Evolutionary conservation across 2,888 invertebrate species (phyloP), one percentile per base, ranked within the genome.

Genomic region (Plemyria rubiginata): DNA sequence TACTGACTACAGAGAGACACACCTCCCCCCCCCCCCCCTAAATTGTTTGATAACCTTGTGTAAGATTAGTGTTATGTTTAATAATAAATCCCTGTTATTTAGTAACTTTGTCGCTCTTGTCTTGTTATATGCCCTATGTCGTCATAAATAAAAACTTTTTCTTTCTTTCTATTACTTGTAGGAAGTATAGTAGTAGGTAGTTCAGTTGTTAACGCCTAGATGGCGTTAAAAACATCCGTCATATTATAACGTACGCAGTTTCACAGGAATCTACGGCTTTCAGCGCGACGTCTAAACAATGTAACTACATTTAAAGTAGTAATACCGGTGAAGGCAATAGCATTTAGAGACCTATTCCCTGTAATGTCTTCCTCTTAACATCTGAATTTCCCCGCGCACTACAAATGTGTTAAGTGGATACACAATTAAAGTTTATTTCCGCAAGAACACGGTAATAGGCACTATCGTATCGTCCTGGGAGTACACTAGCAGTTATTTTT

Each of bases 241-340:
- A 45, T 3, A 9, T n/a, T n/a, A n/a, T 38, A 55, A 51, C 9
- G 61, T 9, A 16, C 45, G 55, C 29, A 56, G 22, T 40, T 36
- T 22, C 22, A 22, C 0, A 36, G 11, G 13, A 16, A 11, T 36
- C 9, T 36, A 36, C 2, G 11, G 36, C 36, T 38, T 38, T 38
- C 8, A 38, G 36, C 36, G 3, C 36, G 6, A 38, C 36, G 36
- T 38, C 36, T 7, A 38, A 38, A 38, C 36, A 38, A 38, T 38
- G 36, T 38, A 11, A 11, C 36, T 11, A 32, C 32, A 38, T 38
- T 38, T 4, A 38, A 38, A 38, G 36, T 38, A 38, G 36, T 2
- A 38, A 11, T 38, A 38, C 11, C 8, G 32, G 32, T 38, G 36
- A 38, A 38, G 11, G 11, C 36, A 38, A 38, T 38, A 11, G 36